Conservation (phyloP, 2,113 vertebrate species). For the Uropsilus gracilis region DNA sequence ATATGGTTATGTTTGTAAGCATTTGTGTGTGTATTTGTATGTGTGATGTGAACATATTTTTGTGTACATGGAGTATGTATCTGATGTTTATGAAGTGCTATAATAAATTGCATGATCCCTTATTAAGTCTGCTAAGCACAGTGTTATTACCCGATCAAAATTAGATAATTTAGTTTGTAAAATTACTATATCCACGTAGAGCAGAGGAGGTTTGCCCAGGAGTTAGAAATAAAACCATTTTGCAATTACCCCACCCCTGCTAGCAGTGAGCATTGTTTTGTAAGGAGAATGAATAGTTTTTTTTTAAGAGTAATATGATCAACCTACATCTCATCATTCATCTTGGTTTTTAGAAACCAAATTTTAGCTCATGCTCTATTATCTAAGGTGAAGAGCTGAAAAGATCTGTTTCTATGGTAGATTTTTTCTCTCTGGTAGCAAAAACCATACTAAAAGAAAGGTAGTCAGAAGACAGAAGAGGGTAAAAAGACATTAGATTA, state of each 20-base stretch:
- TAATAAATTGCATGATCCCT: background rate
- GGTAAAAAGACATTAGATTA: background rate
- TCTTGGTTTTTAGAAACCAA: background rate
- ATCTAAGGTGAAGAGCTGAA: background rate
- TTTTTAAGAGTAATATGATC: background rate
- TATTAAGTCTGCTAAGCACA: background rate
- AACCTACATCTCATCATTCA: background rate
- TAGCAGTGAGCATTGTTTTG: background rate
- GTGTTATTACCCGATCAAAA: background rate
- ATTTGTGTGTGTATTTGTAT: rapidly evolving
- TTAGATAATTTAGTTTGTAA: background rate
- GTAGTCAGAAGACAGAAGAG: background rate
- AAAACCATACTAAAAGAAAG: background rate
- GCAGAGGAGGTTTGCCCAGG: background rate
- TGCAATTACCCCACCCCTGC: rapidly evolving
- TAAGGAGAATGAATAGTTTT: background rate
- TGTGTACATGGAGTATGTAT: rapidly evolving
- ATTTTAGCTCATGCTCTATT: background rate
- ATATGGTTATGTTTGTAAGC: rapidly evolving
- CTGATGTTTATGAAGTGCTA: background rate
- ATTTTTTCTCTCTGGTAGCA: background rate
- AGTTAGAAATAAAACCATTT: background rate
- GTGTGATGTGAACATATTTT: too few relatives aligned
- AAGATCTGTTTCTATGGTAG: background rate
- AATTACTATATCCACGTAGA: background rate